Evolutionary conservation across 2,888 invertebrate genomes (phyloP), one percentile per base, ranked within the genome.

Genomic region (Melieria omissa): DNA sequence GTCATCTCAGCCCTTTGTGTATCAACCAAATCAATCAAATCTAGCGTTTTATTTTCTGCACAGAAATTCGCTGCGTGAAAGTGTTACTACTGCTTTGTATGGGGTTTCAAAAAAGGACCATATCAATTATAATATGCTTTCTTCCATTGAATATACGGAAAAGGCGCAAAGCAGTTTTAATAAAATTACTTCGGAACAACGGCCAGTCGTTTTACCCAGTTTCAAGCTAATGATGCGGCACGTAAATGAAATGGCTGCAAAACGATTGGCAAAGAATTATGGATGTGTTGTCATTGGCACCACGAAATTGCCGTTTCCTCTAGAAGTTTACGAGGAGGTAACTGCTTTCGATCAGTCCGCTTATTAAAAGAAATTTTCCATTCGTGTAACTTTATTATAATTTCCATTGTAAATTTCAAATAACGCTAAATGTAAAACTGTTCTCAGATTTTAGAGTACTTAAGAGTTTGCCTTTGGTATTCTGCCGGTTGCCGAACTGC

Each of bases 391-490:
- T 44, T 65, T 29, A 29, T 29, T 29, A 29, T 29, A 29, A 29
- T 29, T 2, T 29, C 29, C 29, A 29, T 3, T 3, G 29, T 29
- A 1, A 29, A 29, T 29, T 29, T 29, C 3, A 29, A 29, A 29
- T 29, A 57, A 55, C 14, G 5, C 49, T 45, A 9, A 29, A 29
- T 29, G 29, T 29, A 29, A 29, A 29, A 29, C 4, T 52, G 29
- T 65, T 65, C n/a, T 69, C 68, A 84, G 83, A 81, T 87, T 55
- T 88, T 96, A 29, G 89, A 92, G 29, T 97, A 95, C 86, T 87
- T 95, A 77, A 90, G 96, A 6, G 89, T 94, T 84, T 96, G 96
- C 79, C 88, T 97, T 62, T 92, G 93, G 82, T 86, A 89, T 86
- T 88, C 90, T 80, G 86, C 90, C 82, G 85, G 89, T 70, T 45